Percentiles rank a stretch among this genome's conserved stretches.
Conservation (phyloP, 2,888 invertebrate species). For the Tetheella fluctuosa region DNA sequence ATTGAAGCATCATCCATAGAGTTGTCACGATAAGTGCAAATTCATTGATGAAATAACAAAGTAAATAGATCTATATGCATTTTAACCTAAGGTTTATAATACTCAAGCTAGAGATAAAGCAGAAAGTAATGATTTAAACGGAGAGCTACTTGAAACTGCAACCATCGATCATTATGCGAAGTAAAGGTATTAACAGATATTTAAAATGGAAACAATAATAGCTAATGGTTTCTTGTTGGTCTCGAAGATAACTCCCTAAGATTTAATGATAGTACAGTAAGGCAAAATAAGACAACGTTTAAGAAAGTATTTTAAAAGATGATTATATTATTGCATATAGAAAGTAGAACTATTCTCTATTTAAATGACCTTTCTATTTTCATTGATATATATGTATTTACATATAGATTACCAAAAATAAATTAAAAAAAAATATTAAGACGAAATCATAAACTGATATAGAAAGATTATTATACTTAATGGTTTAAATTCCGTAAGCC, state of each 20-base stretch:
- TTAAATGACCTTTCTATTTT: no score
- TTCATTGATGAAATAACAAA: conserved; percentile 22
- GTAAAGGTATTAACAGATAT: conserved; percentile 58
- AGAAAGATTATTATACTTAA: no score
- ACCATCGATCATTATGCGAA: conserved; percentile 63
- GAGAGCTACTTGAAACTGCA: conserved; percentile 54
- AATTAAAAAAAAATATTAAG: no score
- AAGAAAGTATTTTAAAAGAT: no score
- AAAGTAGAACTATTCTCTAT: no score
- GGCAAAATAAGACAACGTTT: background rate
- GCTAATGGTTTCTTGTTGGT: conserved; percentile 41
- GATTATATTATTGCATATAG: no score
- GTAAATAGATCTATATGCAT: conserved; percentile 25
- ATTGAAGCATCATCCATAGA: conserved; percentile 64
- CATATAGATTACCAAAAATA: no score
- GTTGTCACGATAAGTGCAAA: conserved; percentile 52
- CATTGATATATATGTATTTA: no score
- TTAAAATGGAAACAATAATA: conserved; percentile 57
- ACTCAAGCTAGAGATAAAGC: conserved; percentile 25
- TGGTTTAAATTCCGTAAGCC: no score
- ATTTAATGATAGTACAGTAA: conserved; percentile 14
- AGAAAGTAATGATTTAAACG: conserved; percentile 54
- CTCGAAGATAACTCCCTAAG: background rate
- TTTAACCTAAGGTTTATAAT: conserved; percentile 33
- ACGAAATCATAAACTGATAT: no score